Evolutionary conservation across 2,888 invertebrate genomes (phyloP).

Genomic region (Acleris sparsana): DNA sequence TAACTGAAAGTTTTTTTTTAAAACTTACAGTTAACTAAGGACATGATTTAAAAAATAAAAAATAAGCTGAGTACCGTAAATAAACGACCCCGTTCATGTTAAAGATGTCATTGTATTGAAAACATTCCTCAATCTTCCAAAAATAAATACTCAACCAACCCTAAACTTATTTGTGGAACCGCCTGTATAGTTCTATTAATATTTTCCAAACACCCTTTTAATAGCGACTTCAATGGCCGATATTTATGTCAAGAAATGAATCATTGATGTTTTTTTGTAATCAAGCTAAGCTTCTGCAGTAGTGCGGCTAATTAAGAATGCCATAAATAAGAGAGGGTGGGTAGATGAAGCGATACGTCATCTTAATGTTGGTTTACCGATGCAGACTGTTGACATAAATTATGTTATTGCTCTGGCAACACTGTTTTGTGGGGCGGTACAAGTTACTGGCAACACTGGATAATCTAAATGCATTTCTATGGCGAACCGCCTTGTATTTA

Average conservation of each 20-base stretch:
- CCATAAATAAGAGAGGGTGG: constrained; percentile 48
- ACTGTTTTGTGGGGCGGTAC: constrained; percentile 41
- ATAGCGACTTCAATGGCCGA: constrained; percentile 13
- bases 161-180: neutral
- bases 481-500: too few relatives aligned
- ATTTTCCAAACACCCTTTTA: constrained; percentile 13
- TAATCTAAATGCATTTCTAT: too few relatives aligned
- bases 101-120: too few relatives aligned
- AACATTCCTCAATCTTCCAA: too few relatives aligned
- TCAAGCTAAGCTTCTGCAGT: constrained; percentile 38
- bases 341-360: constrained; percentile 64
- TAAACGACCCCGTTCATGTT: too few relatives aligned
- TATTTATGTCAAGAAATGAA: constrained; percentile 29
- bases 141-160: neutral
- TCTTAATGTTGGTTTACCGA: constrained; percentile 61
- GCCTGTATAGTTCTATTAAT: neutral
- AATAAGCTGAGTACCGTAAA: too few relatives aligned
- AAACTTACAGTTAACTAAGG: too few relatives aligned
- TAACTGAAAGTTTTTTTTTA: too few relatives aligned
- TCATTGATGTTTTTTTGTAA: constrained; percentile 32
- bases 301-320: constrained; percentile 49
- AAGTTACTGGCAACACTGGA: constrained; percentile 35
- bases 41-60: too few relatives aligned
- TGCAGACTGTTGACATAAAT: constrained; percentile 58
- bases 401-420: constrained; percentile 57